Conservation (phyloP, 2,113 vertebrate genomes). For the Ranitomeya variabilis region DNA sequence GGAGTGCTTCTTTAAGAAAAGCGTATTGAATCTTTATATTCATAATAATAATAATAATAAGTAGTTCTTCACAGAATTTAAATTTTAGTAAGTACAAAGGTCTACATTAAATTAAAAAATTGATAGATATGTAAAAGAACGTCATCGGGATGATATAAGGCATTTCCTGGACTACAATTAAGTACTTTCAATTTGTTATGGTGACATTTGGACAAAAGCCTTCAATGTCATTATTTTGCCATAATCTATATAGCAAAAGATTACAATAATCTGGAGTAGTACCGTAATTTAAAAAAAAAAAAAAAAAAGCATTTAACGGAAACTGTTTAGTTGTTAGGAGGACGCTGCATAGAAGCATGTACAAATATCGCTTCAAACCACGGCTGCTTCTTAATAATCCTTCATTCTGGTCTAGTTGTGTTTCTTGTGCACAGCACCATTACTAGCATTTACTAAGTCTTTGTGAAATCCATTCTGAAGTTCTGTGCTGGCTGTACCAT, state of each 20-base stretch:
- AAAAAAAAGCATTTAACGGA: slow-evolving; percentile 30
- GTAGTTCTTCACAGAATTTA: slow-evolving; percentile 12
- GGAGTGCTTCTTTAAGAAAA: too few relatives aligned
- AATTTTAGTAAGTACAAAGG: slow-evolving; percentile 37
- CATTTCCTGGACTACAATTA: slow-evolving; percentile 49
- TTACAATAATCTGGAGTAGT: slow-evolving; percentile 66
- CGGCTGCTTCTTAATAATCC: neutral
- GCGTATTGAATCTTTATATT: neutral
- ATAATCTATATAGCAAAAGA: slow-evolving; percentile 66
- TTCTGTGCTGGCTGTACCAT: slow-evolving; percentile 64
- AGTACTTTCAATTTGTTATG: slow-evolving; percentile 34
- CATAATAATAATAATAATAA: neutral
- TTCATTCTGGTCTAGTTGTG: slow-evolving; percentile 67
- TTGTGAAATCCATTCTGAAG: slow-evolving; percentile 77
- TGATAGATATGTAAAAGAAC: slow-evolving; percentile 47
- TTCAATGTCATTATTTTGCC: slow-evolving; percentile 59
- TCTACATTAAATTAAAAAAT: slow-evolving; percentile 46
- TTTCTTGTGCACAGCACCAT: slow-evolving; percentile 75
- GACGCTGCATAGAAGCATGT: slow-evolving; percentile 58
- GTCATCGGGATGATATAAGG: slow-evolving; percentile 41
- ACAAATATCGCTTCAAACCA: slow-evolving; percentile 21
- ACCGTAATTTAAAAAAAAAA: slow-evolving; percentile 36
- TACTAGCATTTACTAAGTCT: slow-evolving; percentile 68
- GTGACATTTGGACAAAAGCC: slow-evolving; percentile 58
- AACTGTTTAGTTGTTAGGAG: slow-evolving; percentile 65